Base-by-base conservation (phyloP, 2,113 vertebrate genomes). In the Macroglossus sobrinus region DNA sequence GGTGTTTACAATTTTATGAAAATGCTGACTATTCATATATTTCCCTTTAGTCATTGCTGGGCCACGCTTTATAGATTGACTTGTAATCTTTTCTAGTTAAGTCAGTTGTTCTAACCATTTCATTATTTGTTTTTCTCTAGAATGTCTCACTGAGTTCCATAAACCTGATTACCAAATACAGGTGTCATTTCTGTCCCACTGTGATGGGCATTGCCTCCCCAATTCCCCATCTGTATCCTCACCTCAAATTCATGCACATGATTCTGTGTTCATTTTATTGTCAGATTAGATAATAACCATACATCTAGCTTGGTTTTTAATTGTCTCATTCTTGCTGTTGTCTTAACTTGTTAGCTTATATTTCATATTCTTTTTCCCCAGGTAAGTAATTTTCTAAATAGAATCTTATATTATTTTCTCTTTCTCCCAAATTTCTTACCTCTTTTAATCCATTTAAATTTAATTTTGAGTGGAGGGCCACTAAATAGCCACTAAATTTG, bases 21-120 rank as follows among this genome's bases (percentile, higher is more conserved):
- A 59, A 28, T 92, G 57, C 87, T 94, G 45, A 81, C 88, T 94
- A 22, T 76, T 93, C 89, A 91, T 96, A 35, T 40, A 40, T 92
- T 94, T 96, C 85, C n/a, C 33, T n/a, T 97, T 97, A 96, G 92
- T 97, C 97, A 96, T 66, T 69, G 88, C 63, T 97, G 38, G 78
- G 84, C 57, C 57, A 69, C 4, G 68, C 94, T 93, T 57, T 94
- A n/a, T 94, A 30, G 24, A 40, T 63, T 93, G 79, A 89, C 43
- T 69, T 55, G 59, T 95, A 71, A 81, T 96, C 57, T 95, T 95
- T 82, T 64, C 66, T 86, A 50, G 81, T 82, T 92, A 96, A 79
- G 30, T 85, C 66, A 92, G 40, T 92, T 97, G 28, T 89, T 95
- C 71, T 84, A 84, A 28, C 75, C 68, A 33, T 94, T 26, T 96